phyloP scores from a whole-genome alignment of 2,888 invertebrate species.

The Cantharis lateralis region DNA sequence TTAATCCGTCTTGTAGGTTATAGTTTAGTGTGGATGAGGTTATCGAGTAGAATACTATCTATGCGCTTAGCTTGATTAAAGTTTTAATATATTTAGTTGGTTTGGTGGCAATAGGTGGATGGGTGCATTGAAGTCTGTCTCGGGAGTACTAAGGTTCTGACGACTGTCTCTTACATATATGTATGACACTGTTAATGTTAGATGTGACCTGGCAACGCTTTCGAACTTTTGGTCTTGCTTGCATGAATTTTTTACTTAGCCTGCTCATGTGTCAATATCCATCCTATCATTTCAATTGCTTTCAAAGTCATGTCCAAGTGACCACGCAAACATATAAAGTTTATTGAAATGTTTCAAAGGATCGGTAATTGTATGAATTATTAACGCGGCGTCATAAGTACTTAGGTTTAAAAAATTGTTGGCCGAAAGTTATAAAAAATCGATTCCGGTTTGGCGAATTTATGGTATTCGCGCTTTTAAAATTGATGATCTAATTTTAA shows the following conservation, averaged over 20 bases:
- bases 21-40: not conserved
- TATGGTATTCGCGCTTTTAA: not conserved
- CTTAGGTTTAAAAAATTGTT: not conserved
- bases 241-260: constrained; percentile 30
- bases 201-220: constrained; percentile 29
- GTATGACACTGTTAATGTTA: constrained; percentile 35
- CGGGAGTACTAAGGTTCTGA: constrained; percentile 29
- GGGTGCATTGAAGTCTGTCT: constrained; percentile 28
- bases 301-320: constrained; percentile 7
- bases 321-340: constrained; percentile 12
- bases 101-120: constrained; percentile 23
- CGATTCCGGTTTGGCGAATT: not conserved
- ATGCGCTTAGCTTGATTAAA: constrained; percentile 38
- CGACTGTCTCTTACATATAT: constrained; percentile 33
- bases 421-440: not conserved
- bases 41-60: not conserved
- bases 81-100: constrained; percentile 38
- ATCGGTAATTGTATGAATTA: not conserved
- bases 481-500: not conserved
- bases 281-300: constrained; percentile 30
- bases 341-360: constrained; percentile 7
- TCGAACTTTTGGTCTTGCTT: constrained; percentile 25
- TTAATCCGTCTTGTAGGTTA: not conserved
- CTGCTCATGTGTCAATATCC: constrained; percentile 28
- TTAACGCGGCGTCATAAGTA: not conserved